A percentile compares a stretch with the other conserved stretches of the same genome.
Evolutionary conservation across 2,113 vertebrate genomes (phyloP).

Genomic region (Rhodinocichla rosea): DNA sequence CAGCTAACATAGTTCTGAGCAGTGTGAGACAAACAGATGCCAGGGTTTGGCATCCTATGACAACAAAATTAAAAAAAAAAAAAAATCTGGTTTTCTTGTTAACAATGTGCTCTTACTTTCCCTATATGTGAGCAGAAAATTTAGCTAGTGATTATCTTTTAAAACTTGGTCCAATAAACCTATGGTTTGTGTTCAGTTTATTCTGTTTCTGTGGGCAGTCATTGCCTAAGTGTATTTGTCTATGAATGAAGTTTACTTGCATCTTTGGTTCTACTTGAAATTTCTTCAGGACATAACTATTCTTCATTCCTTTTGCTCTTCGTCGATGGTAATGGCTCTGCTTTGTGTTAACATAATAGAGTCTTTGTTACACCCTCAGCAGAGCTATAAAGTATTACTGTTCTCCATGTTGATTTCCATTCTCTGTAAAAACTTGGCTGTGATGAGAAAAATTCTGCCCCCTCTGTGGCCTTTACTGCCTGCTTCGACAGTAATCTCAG

Average conservation of each 20-base stretch:
- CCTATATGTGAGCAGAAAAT: neutral
- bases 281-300: slow-evolving; percentile 25
- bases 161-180: neutral
- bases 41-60: neutral
- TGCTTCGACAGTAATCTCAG: neutral
- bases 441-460: neutral
- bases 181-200: neutral
- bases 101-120: neutral
- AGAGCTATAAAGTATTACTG: neutral
- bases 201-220: neutral
- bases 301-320: slow-evolving; percentile 25
- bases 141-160: neutral
- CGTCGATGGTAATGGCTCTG: neutral
- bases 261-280: neutral
- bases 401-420: slow-evolving; percentile 20
- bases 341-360: slow-evolving; percentile 15
- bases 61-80: neutral
- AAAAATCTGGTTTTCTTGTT: neutral
- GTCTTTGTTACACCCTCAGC: neutral
- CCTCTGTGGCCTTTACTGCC: neutral
- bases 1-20: neutral
- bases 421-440: neutral
- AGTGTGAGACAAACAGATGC: neutral
- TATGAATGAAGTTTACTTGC: neutral
- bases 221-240: neutral